Evolutionary conservation across 2,888 invertebrate genomes (phyloP).

Genomic region (Spilarctia lutea): DNA sequence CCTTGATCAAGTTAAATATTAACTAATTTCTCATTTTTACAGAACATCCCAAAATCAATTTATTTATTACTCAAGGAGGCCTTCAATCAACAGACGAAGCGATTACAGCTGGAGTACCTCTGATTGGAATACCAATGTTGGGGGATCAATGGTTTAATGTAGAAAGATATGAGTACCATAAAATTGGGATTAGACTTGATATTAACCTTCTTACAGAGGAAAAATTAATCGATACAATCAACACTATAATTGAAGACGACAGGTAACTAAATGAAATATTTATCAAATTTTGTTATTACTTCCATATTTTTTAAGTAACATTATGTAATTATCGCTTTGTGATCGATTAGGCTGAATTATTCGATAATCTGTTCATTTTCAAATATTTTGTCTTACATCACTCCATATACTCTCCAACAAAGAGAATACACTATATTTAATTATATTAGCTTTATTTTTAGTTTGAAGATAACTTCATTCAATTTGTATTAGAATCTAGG

Average conservation of each 20-base stretch:
- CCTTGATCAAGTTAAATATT: not conserved
- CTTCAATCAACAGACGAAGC: conserved; percentile 77
- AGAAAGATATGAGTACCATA: conserved; percentile 54
- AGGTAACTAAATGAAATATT: conserved; percentile 30
- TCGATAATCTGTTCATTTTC: no score
- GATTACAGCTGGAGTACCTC: conserved; percentile 68
- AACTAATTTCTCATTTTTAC: conserved; percentile 1
- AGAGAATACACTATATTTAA: no score
- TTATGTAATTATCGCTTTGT: no score
- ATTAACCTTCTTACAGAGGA: conserved; percentile 57
- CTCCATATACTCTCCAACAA: no score
- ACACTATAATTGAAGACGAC: conserved; percentile 40
- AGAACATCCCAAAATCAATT: conserved; percentile 75
- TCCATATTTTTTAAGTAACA: no score
- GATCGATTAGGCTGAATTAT: no score
- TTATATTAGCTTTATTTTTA: no score
- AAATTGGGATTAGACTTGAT: conserved; percentile 64
- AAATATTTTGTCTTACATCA: no score
- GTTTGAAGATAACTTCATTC: no score
- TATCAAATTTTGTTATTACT: not conserved
- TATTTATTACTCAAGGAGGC: conserved; percentile 80
- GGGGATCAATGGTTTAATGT: conserved; percentile 74
- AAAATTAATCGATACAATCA: conserved; percentile 48
- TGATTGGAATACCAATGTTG: conserved; percentile 72
- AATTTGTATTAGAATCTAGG: no score